Conservation (phyloP, 2,888 invertebrate species). For the Chloroclystis v-ata region DNA sequence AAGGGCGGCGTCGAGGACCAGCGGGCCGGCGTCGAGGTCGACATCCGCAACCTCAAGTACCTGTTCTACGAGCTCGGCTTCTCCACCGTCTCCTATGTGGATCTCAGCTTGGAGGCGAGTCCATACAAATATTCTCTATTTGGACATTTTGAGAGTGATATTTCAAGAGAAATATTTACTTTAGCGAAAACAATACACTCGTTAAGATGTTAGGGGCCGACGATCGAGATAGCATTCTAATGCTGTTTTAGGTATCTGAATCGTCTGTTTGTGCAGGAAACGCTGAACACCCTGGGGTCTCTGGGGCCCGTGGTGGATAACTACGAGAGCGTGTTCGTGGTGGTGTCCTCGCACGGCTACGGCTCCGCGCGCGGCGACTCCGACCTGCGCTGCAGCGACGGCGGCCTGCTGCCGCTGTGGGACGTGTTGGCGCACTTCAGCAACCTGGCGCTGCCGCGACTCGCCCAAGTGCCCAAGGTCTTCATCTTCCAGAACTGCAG, state of each 20-base stretch:
- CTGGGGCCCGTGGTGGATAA: constrained; percentile 54
- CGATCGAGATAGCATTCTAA: no score
- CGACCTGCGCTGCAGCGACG: constrained; percentile 80
- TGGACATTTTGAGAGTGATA: no score
- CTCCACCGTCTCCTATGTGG: constrained; percentile 53
- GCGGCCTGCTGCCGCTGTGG: constrained; percentile 64
- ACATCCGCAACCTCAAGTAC: constrained; percentile 75
- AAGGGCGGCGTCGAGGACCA: constrained; percentile 46
- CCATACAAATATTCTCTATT: background rate
- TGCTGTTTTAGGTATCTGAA: no score
- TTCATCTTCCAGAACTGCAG: constrained; percentile 86
- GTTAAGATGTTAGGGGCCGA: no score
- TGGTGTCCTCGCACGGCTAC: constrained; percentile 83
- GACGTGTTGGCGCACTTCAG: constrained; percentile 80
- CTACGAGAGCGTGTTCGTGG: constrained; percentile 80
- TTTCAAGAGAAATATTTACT: no score
- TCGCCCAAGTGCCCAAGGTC: constrained; percentile 82
- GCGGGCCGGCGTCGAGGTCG: constrained; percentile 79
- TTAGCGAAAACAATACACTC: no score
- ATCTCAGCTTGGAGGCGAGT: constrained; percentile 64
- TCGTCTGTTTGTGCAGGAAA: constrained; percentile 44
- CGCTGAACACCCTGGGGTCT: constrained; percentile 57
- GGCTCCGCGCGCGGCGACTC: constrained; percentile 63
- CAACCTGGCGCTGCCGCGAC: constrained; percentile 68
- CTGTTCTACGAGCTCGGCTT: constrained; percentile 81